Percentiles rank a stretch among this genome's conserved stretches.
phyloP scores from a whole-genome alignment of 2,888 invertebrate species.

The Sesamia inferens region DNA sequence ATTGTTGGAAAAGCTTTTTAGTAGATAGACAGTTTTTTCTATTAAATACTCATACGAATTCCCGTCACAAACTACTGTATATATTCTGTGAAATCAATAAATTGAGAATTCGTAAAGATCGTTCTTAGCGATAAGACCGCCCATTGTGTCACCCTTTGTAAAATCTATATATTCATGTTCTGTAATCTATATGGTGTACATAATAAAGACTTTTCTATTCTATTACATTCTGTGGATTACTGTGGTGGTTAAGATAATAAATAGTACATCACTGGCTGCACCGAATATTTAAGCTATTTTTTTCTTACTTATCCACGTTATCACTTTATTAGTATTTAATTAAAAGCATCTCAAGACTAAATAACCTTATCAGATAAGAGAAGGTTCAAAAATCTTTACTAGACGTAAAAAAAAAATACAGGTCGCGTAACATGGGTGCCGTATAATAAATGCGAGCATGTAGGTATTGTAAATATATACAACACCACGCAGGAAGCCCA shows the following conservation, averaged over 20 bases:
- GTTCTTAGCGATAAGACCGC: too few species aligned
- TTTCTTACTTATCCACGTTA: neutral
- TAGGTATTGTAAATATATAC: neutral
- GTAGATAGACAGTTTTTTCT: neutral
- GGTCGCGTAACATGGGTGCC: too few species aligned
- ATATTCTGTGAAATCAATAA: neutral
- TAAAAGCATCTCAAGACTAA: neutral
- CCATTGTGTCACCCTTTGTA: too few species aligned
- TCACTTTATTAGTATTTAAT: neutral
- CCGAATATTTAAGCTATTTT: neutral
- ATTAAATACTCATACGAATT: neutral
- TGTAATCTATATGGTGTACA: too few species aligned
- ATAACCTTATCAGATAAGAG: neutral
- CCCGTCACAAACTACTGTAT: neutral
- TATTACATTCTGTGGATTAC: too few species aligned
- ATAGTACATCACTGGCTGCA: neutral
- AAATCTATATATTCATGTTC: too few species aligned
- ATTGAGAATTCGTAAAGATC: too few species aligned
- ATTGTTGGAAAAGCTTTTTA: neutral
- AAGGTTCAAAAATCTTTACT: neutral
- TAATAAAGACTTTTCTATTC: too few species aligned
- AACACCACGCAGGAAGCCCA: neutral
- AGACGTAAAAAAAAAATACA: too few species aligned
- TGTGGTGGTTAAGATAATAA: neutral
- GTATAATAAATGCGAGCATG: neutral